These are phyloP conservation scores for Pseudomugil tenellus DNA, from an alignment of 2,797 vertebrate species.

Conservation along the genomic window DNA sequence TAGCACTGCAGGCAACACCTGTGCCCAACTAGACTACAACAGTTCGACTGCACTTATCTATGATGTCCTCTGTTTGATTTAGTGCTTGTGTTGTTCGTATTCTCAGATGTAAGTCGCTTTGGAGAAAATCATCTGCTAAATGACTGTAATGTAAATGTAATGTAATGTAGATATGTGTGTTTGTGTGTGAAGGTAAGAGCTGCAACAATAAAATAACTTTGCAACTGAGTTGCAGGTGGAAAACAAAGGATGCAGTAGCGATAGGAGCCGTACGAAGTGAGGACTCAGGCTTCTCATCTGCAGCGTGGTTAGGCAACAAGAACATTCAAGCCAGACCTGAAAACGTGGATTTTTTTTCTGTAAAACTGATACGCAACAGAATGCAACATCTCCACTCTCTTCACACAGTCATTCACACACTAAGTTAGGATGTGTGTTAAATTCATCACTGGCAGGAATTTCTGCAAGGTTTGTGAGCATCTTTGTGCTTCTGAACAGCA, in stretches of 20 bases:
- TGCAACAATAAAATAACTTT: slow-evolving; percentile 24
- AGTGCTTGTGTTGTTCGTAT: too few relatives aligned
- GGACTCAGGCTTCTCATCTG: slow-evolving; percentile 56
- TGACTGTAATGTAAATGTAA: too few relatives aligned
- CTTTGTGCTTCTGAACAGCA: slow-evolving; percentile 9
- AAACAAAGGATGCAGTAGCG: slow-evolving; percentile 12
- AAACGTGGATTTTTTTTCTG: slow-evolving; percentile 29
- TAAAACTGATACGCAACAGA: too few relatives aligned
- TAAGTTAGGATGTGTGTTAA: not conserved
- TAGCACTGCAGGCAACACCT: too few relatives aligned
- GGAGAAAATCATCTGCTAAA: too few relatives aligned
- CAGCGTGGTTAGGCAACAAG: slow-evolving; percentile 49
- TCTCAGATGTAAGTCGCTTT: too few relatives aligned
- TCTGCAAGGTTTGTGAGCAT: slow-evolving; percentile 9
- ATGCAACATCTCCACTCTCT: not conserved
- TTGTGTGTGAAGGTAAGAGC: slow-evolving; percentile 17
- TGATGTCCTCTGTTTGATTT: too few relatives aligned
- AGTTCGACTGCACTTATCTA: too few relatives aligned
- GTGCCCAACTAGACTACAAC: too few relatives aligned
- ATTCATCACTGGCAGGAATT: not conserved
- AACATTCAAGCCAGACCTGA: slow-evolving; percentile 58
- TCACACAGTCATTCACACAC: not conserved
- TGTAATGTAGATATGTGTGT: slow-evolving; percentile 12
- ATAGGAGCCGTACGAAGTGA: slow-evolving; percentile 42
- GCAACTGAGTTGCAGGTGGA: slow-evolving; percentile 22